Base-by-base conservation (phyloP, 37 sponge, comb jelly and placozoan species). In the Agelas oroides region DNA sequence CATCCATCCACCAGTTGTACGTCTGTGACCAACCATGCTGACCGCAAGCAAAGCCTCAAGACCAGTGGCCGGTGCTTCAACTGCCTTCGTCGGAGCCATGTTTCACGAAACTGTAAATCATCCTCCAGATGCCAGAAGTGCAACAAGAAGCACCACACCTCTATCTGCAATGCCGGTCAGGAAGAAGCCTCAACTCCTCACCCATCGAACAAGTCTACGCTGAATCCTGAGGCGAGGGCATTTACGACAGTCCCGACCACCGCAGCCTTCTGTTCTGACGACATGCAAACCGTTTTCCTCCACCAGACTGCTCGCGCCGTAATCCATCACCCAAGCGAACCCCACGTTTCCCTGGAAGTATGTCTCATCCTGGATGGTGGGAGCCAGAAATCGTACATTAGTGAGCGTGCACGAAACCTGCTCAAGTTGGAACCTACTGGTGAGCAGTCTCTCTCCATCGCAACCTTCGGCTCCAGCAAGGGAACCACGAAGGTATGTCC, bases 41-140 rank as follows among this genome's bases (percentile, higher is more conserved):
- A 53, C 0, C 55, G 85, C 34, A 74, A 67, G 56, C 55, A 75
- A 37, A 61, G 62, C 16, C 76, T 84, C 32, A 36, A 35, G 34
- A 84, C 61, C 57, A 53, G 65, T 76, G 85, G 85, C 33, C 18
- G 85, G 56, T 84, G 85, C 46, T 84, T 37, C 67, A 34, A 25
- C 53, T 84, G 85, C 55, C 46, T 84, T 27, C 40, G 55, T 5
- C 72, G 46, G 41, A 53, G 67, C 25, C 77, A 84, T 53, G 20
- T 76, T n/a, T 19, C 34, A 14, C 66, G 77, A 15, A 69, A 75
- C 23, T 84, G 77, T 64, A 65, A 37, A 19, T 65, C 56, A 5
- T 18, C 23, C 31, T 24, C 21, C 15, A 64, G 35, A 52, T 74
- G 85, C 67, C 35, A 6, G 24, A 74, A 64, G n/a, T 84, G 85